A percentile compares a stretch with the other conserved stretches of the same genome.
Conservation (phyloP, 2,113 vertebrate genomes). For the Campylomormyrus numenius region DNA sequence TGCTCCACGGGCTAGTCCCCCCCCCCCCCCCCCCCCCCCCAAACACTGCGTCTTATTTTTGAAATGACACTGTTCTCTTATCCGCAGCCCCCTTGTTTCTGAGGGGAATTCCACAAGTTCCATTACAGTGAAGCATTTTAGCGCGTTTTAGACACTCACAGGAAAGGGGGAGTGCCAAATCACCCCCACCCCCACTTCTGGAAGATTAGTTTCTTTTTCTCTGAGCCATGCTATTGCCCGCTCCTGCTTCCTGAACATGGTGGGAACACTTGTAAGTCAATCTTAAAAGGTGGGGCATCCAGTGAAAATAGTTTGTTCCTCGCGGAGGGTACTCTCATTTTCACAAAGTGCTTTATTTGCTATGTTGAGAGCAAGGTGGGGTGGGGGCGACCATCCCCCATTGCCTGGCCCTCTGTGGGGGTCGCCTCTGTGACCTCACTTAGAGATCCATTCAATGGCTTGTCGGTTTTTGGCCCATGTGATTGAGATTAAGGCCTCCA, state of each 20-base stretch:
- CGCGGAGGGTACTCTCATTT: neutral
- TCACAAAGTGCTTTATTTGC: neutral
- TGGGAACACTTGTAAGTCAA: neutral
- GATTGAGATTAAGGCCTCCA: neutral
- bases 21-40: too few species aligned
- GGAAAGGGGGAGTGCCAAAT: neutral
- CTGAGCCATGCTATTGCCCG: neutral
- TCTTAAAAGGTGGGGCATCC: neutral
- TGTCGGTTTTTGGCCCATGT: neutral
- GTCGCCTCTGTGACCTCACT: neutral
- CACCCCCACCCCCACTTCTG: neutral
- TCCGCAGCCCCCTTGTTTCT: neutral
- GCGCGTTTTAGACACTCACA: neutral
- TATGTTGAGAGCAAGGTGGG: neutral
- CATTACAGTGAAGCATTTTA: neutral
- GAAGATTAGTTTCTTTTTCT: neutral
- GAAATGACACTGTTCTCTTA: neutral
- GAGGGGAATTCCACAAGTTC: conserved; percentile 15
- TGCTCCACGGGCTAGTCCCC: neutral
- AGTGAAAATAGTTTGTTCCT: neutral
- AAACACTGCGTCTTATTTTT: neutral
- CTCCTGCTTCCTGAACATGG: neutral
- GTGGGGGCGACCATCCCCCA: neutral
- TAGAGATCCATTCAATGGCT: neutral
- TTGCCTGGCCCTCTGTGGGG: neutral